Evolutionary conservation across 2,113 vertebrate genomes (phyloP), one percentile per base, ranked within the genome.

Genomic region (Eudyptes chrysolophus): DNA sequence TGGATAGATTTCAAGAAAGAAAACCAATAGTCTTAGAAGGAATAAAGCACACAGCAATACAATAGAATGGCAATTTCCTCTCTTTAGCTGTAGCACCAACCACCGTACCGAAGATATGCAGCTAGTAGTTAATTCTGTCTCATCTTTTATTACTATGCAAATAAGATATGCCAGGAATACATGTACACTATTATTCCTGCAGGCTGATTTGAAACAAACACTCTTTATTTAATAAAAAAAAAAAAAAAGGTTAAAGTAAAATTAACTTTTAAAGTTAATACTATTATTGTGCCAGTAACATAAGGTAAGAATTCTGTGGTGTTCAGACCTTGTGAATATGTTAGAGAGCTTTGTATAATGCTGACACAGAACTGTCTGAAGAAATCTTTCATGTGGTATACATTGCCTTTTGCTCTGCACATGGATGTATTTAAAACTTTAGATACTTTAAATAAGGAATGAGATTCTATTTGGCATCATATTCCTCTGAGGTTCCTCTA

Each of bases 401-500:
- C 5, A 14, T 55, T 74, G 49, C 55, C 29, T 84, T 75, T 13
- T 81, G 42, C 82, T 71, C 11, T 26, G 34, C 36, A 54, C 55
- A 62, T 57, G 60, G 32, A 54, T 17, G 17, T 36, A 79, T 77
- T 77, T 78, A 52, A 89, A 85, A 90, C 87, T 75, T 89, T 94
- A 83, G 30, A 81, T 62, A 86, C 89, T 96, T 97, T 93, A 96
- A 97, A 96, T 95, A 97, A 96, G 87, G 94, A 96, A 98, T 78
- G 75, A 95, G 95, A 82, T 80, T 84, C 78, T 90, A 75, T 90
- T 92, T 94, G 80, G 92, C 86, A 69, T 40, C 69, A 86, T 83
- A 94, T 78, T 96, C 51, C 82, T 81, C 48, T 32, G 75, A 93
- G 58, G 54, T 79, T 84, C 82, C 83, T 93, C 78, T 90, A 94